These are phyloP conservation scores for Limosa lapponica DNA, from an alignment of 2,797 vertebrate genomes.

Conservation along the genomic window DNA sequence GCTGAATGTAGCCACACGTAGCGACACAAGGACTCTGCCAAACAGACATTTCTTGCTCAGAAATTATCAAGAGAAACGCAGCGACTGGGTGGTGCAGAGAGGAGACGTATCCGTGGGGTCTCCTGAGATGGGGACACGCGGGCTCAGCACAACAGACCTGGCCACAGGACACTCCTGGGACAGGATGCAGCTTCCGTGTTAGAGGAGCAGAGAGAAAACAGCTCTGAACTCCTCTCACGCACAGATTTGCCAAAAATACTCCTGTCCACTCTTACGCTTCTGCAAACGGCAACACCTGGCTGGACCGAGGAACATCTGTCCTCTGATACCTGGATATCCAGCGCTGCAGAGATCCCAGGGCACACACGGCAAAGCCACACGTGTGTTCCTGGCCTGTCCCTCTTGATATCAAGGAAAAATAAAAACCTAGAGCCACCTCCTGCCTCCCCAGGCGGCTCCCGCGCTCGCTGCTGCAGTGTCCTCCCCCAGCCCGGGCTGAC, in stretches of 20 bases:
- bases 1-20: accelerated
- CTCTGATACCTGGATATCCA: accelerated
- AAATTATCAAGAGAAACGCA: not conserved
- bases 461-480: not conserved
- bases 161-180: not conserved
- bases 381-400: not conserved
- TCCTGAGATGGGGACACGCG: not conserved
- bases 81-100: accelerated
- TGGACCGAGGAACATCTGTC: not conserved
- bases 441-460: not conserved
- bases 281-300: not conserved
- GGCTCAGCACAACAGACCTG: not conserved
- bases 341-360: not conserved
- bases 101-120: accelerated
- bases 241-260: not conserved
- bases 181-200: no score
- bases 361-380: accelerated
- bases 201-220: not conserved
- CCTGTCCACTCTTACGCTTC: not conserved
- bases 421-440: not conserved
- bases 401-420: not conserved
- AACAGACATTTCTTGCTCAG: not conserved
- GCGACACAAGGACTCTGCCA: not conserved
- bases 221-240: not conserved
- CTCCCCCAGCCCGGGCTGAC: not conserved